Percentiles rank a stretch among this genome's conserved stretches.
These are phyloP conservation scores for Cygnus atratus DNA, from an alignment of 2,113 vertebrate genomes.

Conservation along the genomic window DNA sequence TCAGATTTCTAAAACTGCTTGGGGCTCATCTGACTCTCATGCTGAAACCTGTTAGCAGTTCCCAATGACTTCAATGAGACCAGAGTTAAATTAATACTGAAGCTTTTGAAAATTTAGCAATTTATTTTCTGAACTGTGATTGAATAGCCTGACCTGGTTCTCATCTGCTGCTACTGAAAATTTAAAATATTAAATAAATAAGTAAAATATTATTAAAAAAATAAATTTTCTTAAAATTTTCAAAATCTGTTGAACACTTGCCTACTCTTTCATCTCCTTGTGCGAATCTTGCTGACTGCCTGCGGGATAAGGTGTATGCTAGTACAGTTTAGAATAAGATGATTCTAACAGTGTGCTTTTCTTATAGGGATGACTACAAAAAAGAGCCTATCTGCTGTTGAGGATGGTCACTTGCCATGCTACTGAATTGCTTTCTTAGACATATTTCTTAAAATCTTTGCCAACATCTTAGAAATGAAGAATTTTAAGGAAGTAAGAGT, in stretches of 20 bases:
- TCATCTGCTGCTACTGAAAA: constrained; percentile 38
- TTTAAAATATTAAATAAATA: neutral
- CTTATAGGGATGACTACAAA: neutral
- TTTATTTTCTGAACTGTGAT: constrained; percentile 31
- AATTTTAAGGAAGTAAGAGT: neutral
- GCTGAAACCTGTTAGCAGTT: neutral
- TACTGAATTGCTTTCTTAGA: constrained; percentile 3
- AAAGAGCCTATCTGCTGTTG: neutral
- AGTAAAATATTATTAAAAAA: neutral
- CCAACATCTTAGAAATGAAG: neutral
- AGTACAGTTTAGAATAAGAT: neutral
- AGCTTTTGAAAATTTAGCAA: constrained; percentile 33
- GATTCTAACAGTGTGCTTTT: constrained; percentile 13
- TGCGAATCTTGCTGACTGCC: constrained; percentile 14
- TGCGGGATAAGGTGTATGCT: neutral
- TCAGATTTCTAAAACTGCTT: neutral
- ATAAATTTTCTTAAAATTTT: constrained; percentile 16
- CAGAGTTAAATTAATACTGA: constrained; percentile 2
- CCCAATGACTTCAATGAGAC: neutral
- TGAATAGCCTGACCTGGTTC: constrained; percentile 39
- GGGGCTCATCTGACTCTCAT: neutral
- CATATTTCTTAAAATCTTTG: neutral
- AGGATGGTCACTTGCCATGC: neutral
- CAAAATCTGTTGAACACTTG: constrained; percentile 18
- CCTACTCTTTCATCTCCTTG: neutral